Base-by-base conservation (phyloP, 1,140 invertebrate species). In the Steinernema feltiae region DNA sequence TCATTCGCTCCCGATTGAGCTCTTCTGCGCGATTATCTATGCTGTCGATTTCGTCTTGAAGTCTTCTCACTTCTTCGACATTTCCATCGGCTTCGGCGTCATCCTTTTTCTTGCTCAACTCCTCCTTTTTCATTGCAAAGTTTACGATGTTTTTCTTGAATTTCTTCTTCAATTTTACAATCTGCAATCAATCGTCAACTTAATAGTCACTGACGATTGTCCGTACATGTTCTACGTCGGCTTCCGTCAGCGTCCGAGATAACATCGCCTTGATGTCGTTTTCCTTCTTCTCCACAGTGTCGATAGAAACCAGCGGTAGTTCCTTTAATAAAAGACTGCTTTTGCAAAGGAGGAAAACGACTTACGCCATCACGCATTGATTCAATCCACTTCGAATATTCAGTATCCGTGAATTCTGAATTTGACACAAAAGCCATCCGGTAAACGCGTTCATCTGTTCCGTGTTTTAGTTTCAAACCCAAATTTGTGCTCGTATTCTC, bases 371-470 rank as follows among this genome's bases (percentile, higher is more conserved):
- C 87, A 32, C 90, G 89, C 86, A 94, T 93, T 0, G 92, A 90
- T 80, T 94, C 92, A 82, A 92, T 90, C 95, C 95, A 99, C 86
- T 96, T 95, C 41, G 90, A 89, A 86, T 94, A 99, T 88, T 99
- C 97, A 1, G 90, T 91, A 27, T 97, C 93, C 0, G 92, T 92
- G 85, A 98, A 98, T 82, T 95, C 93, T 84, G 69, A 93, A 90
- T 99, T 99, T 1, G 94, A 97, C n/a, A 99, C 93, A 87, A 97
- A 98, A 87, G 98, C 95, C 71, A 99, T 88, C 32, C 95, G 88
- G 86, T 97, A 98, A 0, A 97, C 94, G 31, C 94, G 88, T 86
- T 97, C 94, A 77, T 96, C 92, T 0, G 90, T 89, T 0, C 94
- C 95, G 87, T 97, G 94, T 53, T 93, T 90, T 35, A 82, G 72